Evolutionary conservation across 1,140 invertebrate species (phyloP).

Genomic region (Myzus persicae): DNA sequence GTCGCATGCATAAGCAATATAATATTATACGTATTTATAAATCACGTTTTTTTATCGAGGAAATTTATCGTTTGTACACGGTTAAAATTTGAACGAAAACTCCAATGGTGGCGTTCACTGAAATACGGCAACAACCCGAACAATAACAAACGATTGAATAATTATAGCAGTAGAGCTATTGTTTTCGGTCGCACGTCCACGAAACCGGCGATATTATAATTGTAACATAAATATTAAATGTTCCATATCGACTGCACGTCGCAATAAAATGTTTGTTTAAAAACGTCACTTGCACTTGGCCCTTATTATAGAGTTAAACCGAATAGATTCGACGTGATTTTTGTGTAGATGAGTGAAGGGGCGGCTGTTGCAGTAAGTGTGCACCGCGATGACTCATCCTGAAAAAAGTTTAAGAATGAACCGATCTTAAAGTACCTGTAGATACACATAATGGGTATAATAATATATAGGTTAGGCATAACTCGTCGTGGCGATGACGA

Average conservation of each 20-base stretch:
- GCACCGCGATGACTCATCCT: neutral
- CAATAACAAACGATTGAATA: conserved; percentile 2
- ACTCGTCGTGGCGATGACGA: neutral
- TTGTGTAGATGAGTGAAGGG: neutral
- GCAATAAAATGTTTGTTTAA: neutral
- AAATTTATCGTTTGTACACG: neutral
- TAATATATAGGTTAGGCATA: neutral
- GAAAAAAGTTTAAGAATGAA: neutral
- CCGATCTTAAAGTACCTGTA: neutral
- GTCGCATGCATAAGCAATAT: neutral
- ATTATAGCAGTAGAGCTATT: neutral
- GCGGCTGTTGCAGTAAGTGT: neutral
- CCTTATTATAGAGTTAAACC: neutral
- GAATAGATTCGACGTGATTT: neutral
- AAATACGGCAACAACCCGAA: neutral
- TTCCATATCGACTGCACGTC: neutral
- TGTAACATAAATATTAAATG: conserved; percentile 13
- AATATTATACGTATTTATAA: neutral
- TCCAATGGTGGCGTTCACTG: neutral
- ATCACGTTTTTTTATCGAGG: neutral
- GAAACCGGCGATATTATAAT: neutral
- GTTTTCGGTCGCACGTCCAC: neutral
- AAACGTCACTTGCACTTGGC: neutral
- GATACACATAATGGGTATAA: neutral
- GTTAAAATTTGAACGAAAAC: neutral